Evolutionary conservation across 2,113 vertebrate species (phyloP).

Genomic region (Forbesichthys papilliferus): DNA sequence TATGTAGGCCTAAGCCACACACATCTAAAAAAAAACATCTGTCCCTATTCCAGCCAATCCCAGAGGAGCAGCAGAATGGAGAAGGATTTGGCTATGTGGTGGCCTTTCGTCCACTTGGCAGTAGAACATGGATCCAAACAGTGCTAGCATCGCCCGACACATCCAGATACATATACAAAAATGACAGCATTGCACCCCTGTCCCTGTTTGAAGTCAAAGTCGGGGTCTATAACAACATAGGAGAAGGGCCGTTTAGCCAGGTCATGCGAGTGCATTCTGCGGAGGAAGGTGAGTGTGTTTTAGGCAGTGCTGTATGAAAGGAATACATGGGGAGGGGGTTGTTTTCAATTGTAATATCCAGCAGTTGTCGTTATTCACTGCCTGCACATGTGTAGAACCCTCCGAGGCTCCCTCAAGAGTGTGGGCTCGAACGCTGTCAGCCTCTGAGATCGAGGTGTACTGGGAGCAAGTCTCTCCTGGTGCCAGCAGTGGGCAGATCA

Average conservation of each 20-base stretch:
- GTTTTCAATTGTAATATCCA: background rate
- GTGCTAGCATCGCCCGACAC: slow-evolving; percentile 81
- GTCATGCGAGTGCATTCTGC: slow-evolving; percentile 80
- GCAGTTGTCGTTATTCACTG: slow-evolving; percentile 22
- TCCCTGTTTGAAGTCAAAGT: slow-evolving; percentile 88
- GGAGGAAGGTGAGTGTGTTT: slow-evolving; percentile 79
- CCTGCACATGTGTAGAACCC: slow-evolving; percentile 73
- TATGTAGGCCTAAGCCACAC: too few relatives aligned
- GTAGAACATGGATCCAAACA: slow-evolving; percentile 81
- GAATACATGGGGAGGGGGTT: background rate
- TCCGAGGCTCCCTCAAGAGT: slow-evolving; percentile 76
- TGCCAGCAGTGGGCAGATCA: slow-evolving; percentile 78
- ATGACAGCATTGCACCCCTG: slow-evolving; percentile 81
- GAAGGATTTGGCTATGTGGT: slow-evolving; percentile 87
- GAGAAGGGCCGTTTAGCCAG: slow-evolving; percentile 81
- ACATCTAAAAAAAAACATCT: slow-evolving; percentile 10
- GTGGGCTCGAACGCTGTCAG: slow-evolving; percentile 76
- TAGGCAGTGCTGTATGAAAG: background rate
- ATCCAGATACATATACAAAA: slow-evolving; percentile 82
- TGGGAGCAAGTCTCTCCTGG: slow-evolving; percentile 82
- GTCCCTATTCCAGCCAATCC: slow-evolving; percentile 75
- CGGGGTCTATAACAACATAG: slow-evolving; percentile 84
- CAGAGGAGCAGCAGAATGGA: slow-evolving; percentile 88
- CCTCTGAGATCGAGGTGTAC: slow-evolving; percentile 82
- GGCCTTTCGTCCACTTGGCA: slow-evolving; percentile 81